phyloP scores from a whole-genome alignment of 2,888 invertebrate species.

The Acronicta aceris region DNA sequence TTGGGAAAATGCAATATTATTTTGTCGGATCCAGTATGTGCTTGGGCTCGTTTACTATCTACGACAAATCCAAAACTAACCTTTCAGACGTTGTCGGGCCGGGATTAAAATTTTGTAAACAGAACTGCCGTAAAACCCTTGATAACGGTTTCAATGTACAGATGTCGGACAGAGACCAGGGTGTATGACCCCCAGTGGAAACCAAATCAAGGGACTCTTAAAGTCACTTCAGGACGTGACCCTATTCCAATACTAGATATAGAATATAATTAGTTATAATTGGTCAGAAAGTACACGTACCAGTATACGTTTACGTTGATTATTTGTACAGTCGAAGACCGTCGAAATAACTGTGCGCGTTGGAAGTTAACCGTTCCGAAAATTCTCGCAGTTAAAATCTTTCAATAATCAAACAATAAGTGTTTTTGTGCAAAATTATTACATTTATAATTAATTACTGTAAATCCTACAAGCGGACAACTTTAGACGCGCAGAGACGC shows the following conservation, averaged over 20 bases:
- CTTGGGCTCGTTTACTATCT: slow-evolving; percentile 7
- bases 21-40: slow-evolving; percentile 12
- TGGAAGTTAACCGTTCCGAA: no score
- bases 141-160: slow-evolving; percentile 75
- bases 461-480: no score
- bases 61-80: background rate
- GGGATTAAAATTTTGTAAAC: slow-evolving; percentile 26
- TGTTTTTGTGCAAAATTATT: no score
- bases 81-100: slow-evolving; percentile 21
- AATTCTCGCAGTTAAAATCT: no score
- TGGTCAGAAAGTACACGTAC: slow-evolving; percentile 37
- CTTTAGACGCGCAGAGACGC: no score
- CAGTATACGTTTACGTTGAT: slow-evolving; percentile 7
- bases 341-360: no score
- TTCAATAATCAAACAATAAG: no score
- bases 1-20: slow-evolving; percentile 5
- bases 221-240: slow-evolving; percentile 92
- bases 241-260: slow-evolving; percentile 58
- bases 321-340: background rate
- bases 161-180: slow-evolving; percentile 78
- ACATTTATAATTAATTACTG: no score
- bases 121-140: slow-evolving; percentile 64
- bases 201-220: slow-evolving; percentile 92
- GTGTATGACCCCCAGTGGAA: slow-evolving; percentile 93
- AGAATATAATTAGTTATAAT: slow-evolving; percentile 29